Evolutionary conservation across 2,888 invertebrate species (phyloP).

Genomic region (Hymenopus coronatus): DNA sequence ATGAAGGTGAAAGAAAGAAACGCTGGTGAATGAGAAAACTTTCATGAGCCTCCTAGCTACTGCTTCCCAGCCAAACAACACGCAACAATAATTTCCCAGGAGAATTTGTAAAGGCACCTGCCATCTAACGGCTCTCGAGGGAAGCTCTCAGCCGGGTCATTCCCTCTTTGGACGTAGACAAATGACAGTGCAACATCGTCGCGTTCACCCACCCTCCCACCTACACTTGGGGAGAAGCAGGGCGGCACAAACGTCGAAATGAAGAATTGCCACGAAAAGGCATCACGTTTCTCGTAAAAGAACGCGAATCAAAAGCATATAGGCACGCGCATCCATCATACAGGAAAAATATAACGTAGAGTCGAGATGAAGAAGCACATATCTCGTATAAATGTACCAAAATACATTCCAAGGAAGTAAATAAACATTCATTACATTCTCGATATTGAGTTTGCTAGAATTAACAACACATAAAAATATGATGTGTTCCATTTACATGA

Average conservation of each 20-base stretch:
- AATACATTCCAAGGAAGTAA: too few relatives aligned
- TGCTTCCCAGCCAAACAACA: conserved; percentile 21
- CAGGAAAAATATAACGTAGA: background rate
- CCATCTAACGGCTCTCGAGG: conserved; percentile 24
- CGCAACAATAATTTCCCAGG: conserved; percentile 28
- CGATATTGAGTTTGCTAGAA: too few relatives aligned
- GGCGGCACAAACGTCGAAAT: background rate
- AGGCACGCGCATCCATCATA: background rate
- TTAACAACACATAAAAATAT: too few relatives aligned
- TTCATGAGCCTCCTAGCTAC: conserved; percentile 19
- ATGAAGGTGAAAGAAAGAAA: background rate
- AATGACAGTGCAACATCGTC: background rate
- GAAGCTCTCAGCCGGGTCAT: conserved; percentile 25
- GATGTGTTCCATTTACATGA: too few relatives aligned
- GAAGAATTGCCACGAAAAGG: background rate
- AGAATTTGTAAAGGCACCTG: conserved; percentile 27
- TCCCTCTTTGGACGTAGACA: conserved; percentile 22
- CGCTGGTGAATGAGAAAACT: conserved; percentile 19
- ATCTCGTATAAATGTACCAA: too few relatives aligned
- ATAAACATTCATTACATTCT: too few relatives aligned
- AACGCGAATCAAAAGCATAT: background rate
- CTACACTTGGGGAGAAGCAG: background rate
- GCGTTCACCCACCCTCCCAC: background rate
- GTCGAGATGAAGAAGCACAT: too few relatives aligned
- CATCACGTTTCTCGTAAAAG: background rate